Percentiles rank a stretch among this genome's conserved stretches.
Evolutionary conservation across 2,888 invertebrate genomes (phyloP).

Genomic region (Timema cristinae): DNA sequence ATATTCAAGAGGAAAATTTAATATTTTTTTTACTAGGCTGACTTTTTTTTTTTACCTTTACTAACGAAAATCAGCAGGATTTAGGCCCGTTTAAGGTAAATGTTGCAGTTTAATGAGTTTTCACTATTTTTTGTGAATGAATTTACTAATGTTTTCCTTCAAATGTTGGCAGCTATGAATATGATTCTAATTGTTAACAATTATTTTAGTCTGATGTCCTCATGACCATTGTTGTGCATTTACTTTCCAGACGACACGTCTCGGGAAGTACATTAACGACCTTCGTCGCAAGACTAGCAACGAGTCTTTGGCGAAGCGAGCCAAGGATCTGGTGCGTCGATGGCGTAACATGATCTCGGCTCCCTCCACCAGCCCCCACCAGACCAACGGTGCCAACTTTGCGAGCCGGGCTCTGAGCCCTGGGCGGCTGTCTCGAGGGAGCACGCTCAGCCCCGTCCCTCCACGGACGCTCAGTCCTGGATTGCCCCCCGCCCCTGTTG

Average conservation of each 20-base stretch:
- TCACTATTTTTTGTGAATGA: no score
- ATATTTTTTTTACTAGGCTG: no score
- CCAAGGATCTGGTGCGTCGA: conserved; percentile 85
- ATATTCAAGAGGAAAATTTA: no score
- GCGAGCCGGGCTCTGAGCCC: conserved; percentile 41
- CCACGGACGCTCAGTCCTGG: conserved; percentile 15
- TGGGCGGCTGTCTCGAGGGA: conserved; percentile 18
- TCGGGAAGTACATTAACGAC: conserved; percentile 91
- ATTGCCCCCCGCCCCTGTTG: conserved; percentile 20
- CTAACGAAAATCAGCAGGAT: no score
- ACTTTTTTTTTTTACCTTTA: no score
- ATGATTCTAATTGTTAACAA: no score
- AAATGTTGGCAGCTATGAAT: no score
- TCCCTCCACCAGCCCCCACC: conserved; percentile 33
- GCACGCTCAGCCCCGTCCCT: conserved; percentile 10
- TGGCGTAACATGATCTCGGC: conserved; percentile 78
- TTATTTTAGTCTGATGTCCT: no score
- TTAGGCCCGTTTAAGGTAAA: no score
- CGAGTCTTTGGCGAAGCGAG: conserved; percentile 79
- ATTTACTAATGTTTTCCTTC: no score
- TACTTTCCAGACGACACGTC: conserved; percentile 74
- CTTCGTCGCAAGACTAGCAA: conserved; percentile 80
- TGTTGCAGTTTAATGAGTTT: no score
- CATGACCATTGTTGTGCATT: background rate
- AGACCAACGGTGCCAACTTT: conserved; percentile 41